Base-by-base conservation (phyloP, 2,113 vertebrate species). In the Trochalopteron elliotii region DNA sequence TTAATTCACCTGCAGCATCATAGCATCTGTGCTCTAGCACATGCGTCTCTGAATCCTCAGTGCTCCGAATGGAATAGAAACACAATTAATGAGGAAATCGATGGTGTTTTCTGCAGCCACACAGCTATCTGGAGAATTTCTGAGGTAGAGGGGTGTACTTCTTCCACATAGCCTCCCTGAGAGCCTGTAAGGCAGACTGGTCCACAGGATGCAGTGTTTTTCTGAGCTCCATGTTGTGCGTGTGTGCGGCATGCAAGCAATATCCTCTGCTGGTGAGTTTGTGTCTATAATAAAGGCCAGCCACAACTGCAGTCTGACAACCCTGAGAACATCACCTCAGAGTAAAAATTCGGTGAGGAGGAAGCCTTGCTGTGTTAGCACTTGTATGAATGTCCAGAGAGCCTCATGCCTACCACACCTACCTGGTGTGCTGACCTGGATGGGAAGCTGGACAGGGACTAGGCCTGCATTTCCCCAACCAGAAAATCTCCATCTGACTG, bases 191-290 rank as follows among this genome's bases (percentile, higher is more conserved):
- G 40, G 19, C 22, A 85, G 57, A 37, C 10, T 61, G 18, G 4
- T 45, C 10, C 15, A 16, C 16, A 17, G 61, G 4, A 2, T 23
- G 15, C 7, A 56, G 31, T 19, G 8, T 0, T 42, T 72, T 80
- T 31, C 37, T 30, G 40, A 67, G 16, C 10, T 55, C 59, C 45
- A 11, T 0, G 4, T 17, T 50, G 17, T 7, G 9, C 0, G 0
- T 16, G 1, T 24, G 33, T 22, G 14, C 7, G 37, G 27, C 33
- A 56, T 15, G 12, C 1, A 33, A 77, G 7, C 0, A 61, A n/a
- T 20, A 47, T 71, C 63, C 28, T 74, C 42, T 3, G 3, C 52
- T 82, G 15, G 6, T 18, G 25, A 39, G 30, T 40, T 15, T 64
- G 6, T 49, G 20, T 44, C 35, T 57, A 5, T 10, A 15, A 28